phyloP scores from a whole-genome alignment of 2,797 vertebrate genomes.

The Potorous gilbertii region DNA sequence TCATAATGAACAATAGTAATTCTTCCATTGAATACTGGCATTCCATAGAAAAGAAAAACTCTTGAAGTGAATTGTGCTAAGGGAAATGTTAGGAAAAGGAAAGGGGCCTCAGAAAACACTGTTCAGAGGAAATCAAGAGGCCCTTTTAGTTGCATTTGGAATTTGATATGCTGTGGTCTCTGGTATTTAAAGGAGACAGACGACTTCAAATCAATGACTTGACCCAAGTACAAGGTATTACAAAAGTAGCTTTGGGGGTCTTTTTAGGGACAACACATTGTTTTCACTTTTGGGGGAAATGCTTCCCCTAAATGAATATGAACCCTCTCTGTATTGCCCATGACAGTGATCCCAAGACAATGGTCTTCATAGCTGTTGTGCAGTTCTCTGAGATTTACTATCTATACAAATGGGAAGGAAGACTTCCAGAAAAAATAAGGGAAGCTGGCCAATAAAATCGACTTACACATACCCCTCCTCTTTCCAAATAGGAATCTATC shows the following conservation, averaged over 20 bases:
- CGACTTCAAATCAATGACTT: not conserved
- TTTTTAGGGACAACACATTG: not conserved
- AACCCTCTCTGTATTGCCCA: not conserved
- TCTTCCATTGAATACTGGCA: slow-evolving; percentile 65
- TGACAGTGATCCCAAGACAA: not conserved
- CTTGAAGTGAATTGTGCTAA: slow-evolving; percentile 67
- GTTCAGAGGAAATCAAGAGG: slow-evolving; percentile 72
- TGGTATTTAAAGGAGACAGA: not conserved
- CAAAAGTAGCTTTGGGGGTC: not conserved
- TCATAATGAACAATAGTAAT: slow-evolving; percentile 77
- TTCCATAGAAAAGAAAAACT: slow-evolving; percentile 74
- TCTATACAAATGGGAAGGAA: slow-evolving; percentile 61
- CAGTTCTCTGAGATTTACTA: slow-evolving; percentile 54
- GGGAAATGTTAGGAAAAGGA: slow-evolving; percentile 63
- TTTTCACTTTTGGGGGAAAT: not conserved
- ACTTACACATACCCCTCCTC: slow-evolving; percentile 72
- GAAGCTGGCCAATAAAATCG: slow-evolving; percentile 78
- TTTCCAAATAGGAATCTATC: slow-evolving; percentile 69
- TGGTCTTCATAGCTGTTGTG: slow-evolving; percentile 20
- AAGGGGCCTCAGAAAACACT: slow-evolving; percentile 58
- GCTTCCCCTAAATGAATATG: not conserved
- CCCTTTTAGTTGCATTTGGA: slow-evolving; percentile 42
- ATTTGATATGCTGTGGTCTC: not conserved
- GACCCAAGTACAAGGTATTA: not conserved
- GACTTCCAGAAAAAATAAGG: slow-evolving; percentile 81